Evolutionary conservation across 2,797 vertebrate species (phyloP).

Genomic region (Acanthopagrus latus): DNA sequence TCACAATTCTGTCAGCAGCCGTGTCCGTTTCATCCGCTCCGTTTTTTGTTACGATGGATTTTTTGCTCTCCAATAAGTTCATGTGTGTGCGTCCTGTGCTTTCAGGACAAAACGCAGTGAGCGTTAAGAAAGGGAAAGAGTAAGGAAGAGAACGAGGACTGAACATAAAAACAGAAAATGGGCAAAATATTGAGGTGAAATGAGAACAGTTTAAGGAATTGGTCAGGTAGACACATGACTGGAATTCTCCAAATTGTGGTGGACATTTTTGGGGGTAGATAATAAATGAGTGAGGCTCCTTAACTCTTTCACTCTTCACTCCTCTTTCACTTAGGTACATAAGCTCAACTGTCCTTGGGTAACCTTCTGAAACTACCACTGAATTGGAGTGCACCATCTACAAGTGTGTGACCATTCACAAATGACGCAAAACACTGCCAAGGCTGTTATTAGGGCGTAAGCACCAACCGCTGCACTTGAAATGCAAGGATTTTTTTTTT

Average conservation of each 20-base stretch:
- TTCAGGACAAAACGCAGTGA: constrained; percentile 52
- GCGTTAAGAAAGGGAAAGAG: constrained; percentile 32
- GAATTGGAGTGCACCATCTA: constrained; percentile 10
- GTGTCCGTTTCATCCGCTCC: constrained; percentile 71
- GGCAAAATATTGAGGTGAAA: constrained; percentile 30
- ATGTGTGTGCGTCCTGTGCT: constrained; percentile 16
- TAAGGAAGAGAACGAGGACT: constrained; percentile 14
- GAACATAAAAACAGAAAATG: constrained; percentile 42
- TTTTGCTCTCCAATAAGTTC: constrained; percentile 65
- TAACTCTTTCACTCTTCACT: too few species aligned
- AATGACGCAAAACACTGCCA: constrained; percentile 15
- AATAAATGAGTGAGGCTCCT: constrained; percentile 28
- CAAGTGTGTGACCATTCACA: background rate
- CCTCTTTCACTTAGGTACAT: constrained; percentile 11
- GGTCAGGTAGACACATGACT: constrained; percentile 6
- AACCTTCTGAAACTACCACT: constrained; percentile 28
- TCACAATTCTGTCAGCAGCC: constrained; percentile 80
- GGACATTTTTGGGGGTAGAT: constrained; percentile 26
- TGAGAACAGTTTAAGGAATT: constrained; percentile 26
- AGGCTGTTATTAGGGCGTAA: background rate
- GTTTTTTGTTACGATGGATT: constrained; percentile 68
- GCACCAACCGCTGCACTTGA: too few species aligned
- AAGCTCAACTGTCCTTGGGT: constrained; percentile 28
- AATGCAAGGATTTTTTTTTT: too few species aligned
- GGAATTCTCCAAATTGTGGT: constrained; percentile 26